Evolutionary conservation across 2,888 invertebrate genomes (phyloP).

Genomic region (Drosophila phalerata): DNA sequence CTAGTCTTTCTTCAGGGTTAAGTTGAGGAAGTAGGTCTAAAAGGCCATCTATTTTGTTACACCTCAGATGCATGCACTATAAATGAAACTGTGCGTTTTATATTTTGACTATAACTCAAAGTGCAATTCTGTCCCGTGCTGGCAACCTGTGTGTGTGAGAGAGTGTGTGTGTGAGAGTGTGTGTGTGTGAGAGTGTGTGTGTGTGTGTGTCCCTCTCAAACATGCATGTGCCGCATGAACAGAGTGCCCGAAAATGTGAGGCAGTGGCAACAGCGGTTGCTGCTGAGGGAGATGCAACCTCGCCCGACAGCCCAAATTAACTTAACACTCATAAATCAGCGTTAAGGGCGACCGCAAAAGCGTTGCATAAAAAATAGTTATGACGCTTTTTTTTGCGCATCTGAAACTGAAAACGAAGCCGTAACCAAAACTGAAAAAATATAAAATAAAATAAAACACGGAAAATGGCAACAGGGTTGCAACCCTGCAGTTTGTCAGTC

Average conservation of each 20-base stretch:
- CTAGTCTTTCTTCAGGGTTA: not conserved
- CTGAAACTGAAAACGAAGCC: constrained; percentile 18
- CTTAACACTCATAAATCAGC: constrained; percentile 79
- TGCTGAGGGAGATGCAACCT: constrained; percentile 27
- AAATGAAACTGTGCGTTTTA: constrained; percentile 64
- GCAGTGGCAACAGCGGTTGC: constrained; percentile 25
- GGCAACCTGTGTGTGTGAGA: constrained; percentile 30
- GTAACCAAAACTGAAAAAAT: constrained; percentile 20
- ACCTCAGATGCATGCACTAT: constrained; percentile 24
- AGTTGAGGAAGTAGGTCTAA: constrained; percentile 30
- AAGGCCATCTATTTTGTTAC: constrained; percentile 49
- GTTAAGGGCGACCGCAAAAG: constrained; percentile 76
- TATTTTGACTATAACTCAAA: constrained; percentile 68
- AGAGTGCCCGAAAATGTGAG: constrained; percentile 47
- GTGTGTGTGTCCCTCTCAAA: constrained; percentile 28
- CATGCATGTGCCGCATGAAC: constrained; percentile 56
- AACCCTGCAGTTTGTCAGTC: constrained; percentile 33
- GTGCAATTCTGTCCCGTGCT: constrained; percentile 24
- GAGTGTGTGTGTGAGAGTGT: constrained; percentile 4
- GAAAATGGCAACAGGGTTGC: constrained; percentile 1
- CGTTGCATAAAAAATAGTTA: constrained; percentile 75
- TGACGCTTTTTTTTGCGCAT: constrained; percentile 41
- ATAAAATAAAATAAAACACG: not conserved
- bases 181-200: constrained; percentile 11
- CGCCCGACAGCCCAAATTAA: constrained; percentile 70